A percentile compares a stretch with the other conserved stretches of the same genome.
phyloP scores from a whole-genome alignment of 1,140 invertebrate species.

The Nautilus pompilius region DNA sequence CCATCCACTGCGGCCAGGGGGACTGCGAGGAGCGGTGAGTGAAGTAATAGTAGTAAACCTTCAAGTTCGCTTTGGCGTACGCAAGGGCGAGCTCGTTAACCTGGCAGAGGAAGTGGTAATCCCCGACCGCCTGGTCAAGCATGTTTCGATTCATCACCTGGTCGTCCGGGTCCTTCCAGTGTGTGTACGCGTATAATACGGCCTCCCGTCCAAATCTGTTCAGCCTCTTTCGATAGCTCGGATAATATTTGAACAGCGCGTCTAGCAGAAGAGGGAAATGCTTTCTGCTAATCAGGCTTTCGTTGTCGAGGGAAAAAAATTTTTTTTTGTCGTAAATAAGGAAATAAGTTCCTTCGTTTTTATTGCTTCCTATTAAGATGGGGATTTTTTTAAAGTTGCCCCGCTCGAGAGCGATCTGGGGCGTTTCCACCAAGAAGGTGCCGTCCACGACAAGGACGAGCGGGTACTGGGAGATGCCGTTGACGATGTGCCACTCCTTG shows the following conservation, averaged over 20 bases:
- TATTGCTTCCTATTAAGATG: constrained; percentile 60
- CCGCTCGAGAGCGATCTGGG: neutral
- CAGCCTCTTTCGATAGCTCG: constrained; percentile 55
- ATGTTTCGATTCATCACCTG: constrained; percentile 77
- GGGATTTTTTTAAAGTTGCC: constrained; percentile 2
- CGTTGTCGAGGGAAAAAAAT: constrained; percentile 75
- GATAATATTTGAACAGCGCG: constrained; percentile 34
- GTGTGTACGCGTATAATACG: constrained; percentile 86
- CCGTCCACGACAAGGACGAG: constrained; percentile 63
- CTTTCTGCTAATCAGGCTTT: constrained; percentile 62
- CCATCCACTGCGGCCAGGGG: constrained; percentile 92
- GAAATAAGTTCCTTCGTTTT: constrained; percentile 87
- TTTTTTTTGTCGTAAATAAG: constrained; percentile 79
- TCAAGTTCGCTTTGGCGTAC: constrained; percentile 80
- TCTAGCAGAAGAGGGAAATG: constrained; percentile 63
- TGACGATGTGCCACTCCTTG: constrained; percentile 76
- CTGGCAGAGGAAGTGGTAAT: constrained; percentile 94
- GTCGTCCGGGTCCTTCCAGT: constrained; percentile 87
- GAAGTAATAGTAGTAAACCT: constrained; percentile 77
- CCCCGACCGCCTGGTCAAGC: constrained; percentile 92
- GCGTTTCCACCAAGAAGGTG: neutral
- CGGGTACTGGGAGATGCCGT: constrained; percentile 73
- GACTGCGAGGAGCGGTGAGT: constrained; percentile 78
- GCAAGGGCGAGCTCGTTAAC: constrained; percentile 88
- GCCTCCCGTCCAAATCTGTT: constrained; percentile 80